These are phyloP conservation scores for Argentina silus DNA, from an alignment of 2,797 vertebrate genomes.

Conservation along the genomic window DNA sequence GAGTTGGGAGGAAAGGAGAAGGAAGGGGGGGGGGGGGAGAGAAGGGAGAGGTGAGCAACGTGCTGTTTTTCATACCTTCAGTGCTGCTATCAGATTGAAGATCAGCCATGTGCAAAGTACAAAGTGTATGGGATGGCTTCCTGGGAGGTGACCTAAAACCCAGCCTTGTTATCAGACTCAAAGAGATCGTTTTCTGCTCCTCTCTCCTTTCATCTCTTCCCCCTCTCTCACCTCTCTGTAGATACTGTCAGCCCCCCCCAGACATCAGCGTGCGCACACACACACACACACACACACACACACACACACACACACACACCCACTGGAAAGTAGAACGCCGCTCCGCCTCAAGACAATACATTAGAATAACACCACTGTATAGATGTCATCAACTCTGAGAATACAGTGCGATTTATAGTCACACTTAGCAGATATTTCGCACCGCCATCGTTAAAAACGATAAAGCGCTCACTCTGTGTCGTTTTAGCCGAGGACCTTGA, in stretches of 20 bases:
- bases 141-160: constrained; percentile 38
- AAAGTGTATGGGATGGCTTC: neutral
- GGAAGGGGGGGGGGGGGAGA: neutral
- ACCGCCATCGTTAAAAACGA: constrained; percentile 1
- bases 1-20: neutral
- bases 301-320: neutral
- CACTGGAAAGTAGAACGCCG: constrained; percentile 27
- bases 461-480: neutral
- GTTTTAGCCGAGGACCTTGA: constrained; percentile 31
- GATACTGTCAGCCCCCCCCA: constrained; percentile 10
- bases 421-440: neutral
- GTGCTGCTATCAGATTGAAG: neutral
- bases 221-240: constrained; percentile 1
- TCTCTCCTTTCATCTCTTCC: neutral
- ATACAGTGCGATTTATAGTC: neutral
- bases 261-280: constrained; percentile 1
- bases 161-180: neutral
- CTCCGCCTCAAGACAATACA: neutral
- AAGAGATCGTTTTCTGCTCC: constrained; percentile 21
- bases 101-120: neutral
- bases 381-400: constrained; percentile 1
- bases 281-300: constrained; percentile 8
- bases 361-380: neutral
- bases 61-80: neutral
- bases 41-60: too few species aligned